phyloP scores from a whole-genome alignment of 1,140 invertebrate genomes.

The Drosophila carrolli region DNA sequence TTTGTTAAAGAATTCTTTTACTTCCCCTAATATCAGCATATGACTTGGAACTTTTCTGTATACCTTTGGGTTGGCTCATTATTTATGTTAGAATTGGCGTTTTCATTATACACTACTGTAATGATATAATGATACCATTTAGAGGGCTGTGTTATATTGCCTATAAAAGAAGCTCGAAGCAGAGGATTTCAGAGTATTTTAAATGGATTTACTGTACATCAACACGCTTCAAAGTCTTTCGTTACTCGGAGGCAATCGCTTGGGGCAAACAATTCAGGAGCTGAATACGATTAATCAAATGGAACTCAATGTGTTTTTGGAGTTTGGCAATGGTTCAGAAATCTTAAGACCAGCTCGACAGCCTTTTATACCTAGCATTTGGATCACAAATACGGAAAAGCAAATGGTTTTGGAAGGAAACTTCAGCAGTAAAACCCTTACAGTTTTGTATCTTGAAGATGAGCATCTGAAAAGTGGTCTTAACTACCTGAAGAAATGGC shows the following conservation, averaged over 20 bases:
- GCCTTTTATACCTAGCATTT: conserved; percentile 12
- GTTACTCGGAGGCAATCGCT: conserved; percentile 17
- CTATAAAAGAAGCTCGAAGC: conserved; percentile 19
- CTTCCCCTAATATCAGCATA: not conserved
- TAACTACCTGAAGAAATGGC: conserved; percentile 42
- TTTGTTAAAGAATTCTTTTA: not conserved
- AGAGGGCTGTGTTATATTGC: not conserved
- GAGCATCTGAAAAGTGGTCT: not conserved
- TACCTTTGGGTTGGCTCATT: not conserved
- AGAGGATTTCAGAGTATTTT: not conserved
- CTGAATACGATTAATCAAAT: conserved; percentile 42
- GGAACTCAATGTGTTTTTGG: conserved; percentile 53
- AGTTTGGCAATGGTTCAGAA: conserved; percentile 34
- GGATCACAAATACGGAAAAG: conserved; percentile 2
- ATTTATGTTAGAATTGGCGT: conserved; percentile 10
- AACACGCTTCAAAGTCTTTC: conserved; percentile 53
- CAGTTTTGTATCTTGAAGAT: conserved; percentile 53
- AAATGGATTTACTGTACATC: conserved; percentile 48
- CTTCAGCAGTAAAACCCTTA: conserved; percentile 47
- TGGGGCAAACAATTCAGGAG: conserved; percentile 33
- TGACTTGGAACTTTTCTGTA: not conserved
- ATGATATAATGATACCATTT: conserved; percentile 33
- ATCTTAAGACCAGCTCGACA: conserved; percentile 2
- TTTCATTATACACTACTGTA: conserved; percentile 16
- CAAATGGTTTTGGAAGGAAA: conserved; percentile 42